Percentiles rank a stretch among this genome's conserved stretches.
phyloP scores from a whole-genome alignment of 1,140 invertebrate species.

The Drosophila asahinai region DNA sequence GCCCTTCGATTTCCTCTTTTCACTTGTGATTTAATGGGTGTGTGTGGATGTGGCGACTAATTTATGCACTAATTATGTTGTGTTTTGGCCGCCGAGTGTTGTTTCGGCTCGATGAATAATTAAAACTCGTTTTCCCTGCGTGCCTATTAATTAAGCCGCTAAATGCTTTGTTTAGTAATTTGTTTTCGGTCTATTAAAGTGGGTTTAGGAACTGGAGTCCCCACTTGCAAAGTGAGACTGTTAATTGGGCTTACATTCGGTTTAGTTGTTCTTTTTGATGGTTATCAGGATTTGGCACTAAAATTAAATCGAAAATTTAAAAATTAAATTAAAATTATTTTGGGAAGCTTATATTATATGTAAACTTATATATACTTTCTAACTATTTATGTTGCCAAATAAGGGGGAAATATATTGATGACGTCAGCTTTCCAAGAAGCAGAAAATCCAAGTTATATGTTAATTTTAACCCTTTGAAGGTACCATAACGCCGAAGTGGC shows the following conservation, averaged over 20 bases:
- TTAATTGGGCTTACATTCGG: constrained; percentile 12
- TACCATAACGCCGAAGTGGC: neutral
- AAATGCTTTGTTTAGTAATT: constrained; percentile 68
- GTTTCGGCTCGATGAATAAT: constrained; percentile 58
- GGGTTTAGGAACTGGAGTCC: constrained; percentile 4
- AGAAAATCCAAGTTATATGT: neutral
- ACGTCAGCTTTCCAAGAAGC: neutral
- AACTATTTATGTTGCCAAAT: too few relatives aligned
- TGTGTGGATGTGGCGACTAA: constrained; percentile 37
- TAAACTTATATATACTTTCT: too few relatives aligned
- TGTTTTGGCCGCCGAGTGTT: constrained; percentile 53
- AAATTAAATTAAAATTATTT: too few relatives aligned
- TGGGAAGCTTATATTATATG: too few relatives aligned
- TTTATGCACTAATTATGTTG: constrained; percentile 70
- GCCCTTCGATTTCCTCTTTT: constrained; percentile 33
- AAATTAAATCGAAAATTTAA: neutral
- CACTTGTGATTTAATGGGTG: constrained; percentile 41
- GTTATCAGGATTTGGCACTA: neutral
- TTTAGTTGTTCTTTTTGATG: neutral
- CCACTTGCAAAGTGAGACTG: constrained; percentile 12
- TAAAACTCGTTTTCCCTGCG: constrained; percentile 56
- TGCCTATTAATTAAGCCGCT: constrained; percentile 58
- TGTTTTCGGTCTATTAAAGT: constrained; percentile 39
- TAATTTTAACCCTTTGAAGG: neutral
- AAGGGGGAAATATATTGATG: neutral